Evolutionary conservation across 2,113 vertebrate species (phyloP).

Genomic region (Baryphthengus martii): DNA sequence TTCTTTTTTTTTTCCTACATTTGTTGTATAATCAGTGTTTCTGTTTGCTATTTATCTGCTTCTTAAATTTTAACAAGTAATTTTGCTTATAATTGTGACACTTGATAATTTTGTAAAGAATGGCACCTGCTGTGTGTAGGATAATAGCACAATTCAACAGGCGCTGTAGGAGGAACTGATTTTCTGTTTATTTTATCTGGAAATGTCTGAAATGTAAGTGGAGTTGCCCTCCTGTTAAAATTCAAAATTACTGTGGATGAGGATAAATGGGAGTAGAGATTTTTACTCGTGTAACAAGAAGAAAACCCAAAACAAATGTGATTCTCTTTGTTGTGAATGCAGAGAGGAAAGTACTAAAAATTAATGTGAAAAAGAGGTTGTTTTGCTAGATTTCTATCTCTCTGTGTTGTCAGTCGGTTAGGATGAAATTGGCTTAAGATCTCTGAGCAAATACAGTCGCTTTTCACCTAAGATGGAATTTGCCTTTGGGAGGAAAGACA

Average conservation of each 20-base stretch:
- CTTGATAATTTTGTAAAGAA: slow-evolving; percentile 64
- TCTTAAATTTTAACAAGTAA: slow-evolving; percentile 67
- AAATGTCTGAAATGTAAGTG: slow-evolving; percentile 62
- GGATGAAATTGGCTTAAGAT: background rate
- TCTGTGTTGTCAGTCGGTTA: background rate
- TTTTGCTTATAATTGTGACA: slow-evolving; percentile 70
- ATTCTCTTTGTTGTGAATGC: background rate
- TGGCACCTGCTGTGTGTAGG: slow-evolving; percentile 59
- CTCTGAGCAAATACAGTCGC: background rate
- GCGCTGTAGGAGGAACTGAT: slow-evolving; percentile 59
- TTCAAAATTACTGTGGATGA: background rate
- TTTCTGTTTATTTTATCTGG: slow-evolving; percentile 70
- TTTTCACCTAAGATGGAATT: background rate
- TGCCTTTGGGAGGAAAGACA: background rate
- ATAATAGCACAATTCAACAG: slow-evolving; percentile 68
- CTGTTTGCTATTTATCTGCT: slow-evolving; percentile 71
- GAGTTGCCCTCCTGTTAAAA: slow-evolving; percentile 7
- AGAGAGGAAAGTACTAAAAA: background rate
- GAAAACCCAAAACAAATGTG: background rate
- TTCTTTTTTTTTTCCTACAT: background rate
- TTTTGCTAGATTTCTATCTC: background rate
- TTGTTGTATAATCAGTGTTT: slow-evolving; percentile 69
- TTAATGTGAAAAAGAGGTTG: background rate
- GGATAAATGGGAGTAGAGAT: background rate
- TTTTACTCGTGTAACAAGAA: background rate